phyloP scores from a whole-genome alignment of 1,140 invertebrate species.

The Aradophagus sp. region DNA sequence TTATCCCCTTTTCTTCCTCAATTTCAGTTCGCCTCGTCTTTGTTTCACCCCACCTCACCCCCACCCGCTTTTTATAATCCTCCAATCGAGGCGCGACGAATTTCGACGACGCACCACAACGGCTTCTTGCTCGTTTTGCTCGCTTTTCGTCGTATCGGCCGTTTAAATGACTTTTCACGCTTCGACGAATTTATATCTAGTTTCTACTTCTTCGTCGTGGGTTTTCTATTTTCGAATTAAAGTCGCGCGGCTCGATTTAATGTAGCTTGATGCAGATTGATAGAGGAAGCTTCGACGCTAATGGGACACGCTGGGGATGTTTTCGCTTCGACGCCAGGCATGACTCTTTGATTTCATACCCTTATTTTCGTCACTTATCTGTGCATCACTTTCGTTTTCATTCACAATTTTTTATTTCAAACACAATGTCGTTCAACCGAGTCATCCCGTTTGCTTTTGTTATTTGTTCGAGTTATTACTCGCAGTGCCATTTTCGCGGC shows the following conservation, averaged over 20 bases:
- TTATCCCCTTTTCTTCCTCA: conserved; percentile 12
- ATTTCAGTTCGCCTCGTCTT: conserved; percentile 8
- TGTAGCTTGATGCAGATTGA: too few relatives aligned
- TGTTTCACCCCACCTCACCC: too few relatives aligned
- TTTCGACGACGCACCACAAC: too few relatives aligned
- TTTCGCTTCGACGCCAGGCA: conserved; percentile 22
- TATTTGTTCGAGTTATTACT: conserved; percentile 25
- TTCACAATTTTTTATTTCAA: conserved; percentile 38
- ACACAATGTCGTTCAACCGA: conserved; percentile 24
- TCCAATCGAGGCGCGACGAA: too few relatives aligned
- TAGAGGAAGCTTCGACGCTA: not conserved
- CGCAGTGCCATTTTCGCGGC: too few relatives aligned
- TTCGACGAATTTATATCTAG: not conserved
- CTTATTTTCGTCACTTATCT: conserved; percentile 25
- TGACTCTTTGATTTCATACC: conserved; percentile 39
- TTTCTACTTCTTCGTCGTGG: not conserved
- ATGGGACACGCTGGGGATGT: conserved; percentile 24
- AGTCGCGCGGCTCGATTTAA: too few relatives aligned
- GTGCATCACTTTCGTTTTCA: conserved; percentile 36
- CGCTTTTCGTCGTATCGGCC: too few relatives aligned
- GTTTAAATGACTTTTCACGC: not conserved
- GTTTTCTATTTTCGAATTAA: too few relatives aligned
- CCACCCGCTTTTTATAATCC: too few relatives aligned
- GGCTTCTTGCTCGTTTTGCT: too few relatives aligned
- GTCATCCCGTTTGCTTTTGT: conserved; percentile 36